Evolutionary conservation across 2,113 vertebrate species (phyloP).

Genomic region (Micronycteris hirsuta): DNA sequence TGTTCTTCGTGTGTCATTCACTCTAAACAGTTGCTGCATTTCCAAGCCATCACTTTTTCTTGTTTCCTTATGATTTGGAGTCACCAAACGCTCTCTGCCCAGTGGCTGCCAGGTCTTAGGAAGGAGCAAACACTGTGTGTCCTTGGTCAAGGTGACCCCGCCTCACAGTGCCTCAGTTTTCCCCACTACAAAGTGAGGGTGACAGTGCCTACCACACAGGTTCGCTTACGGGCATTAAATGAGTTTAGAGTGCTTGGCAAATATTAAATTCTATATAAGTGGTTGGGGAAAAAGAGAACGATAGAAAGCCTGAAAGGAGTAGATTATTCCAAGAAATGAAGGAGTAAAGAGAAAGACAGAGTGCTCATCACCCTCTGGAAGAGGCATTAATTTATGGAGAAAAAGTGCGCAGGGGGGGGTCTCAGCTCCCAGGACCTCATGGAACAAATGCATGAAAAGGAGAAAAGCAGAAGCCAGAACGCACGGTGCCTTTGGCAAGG

Average conservation of each 20-base stretch:
- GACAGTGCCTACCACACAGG: neutral
- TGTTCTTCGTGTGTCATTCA: neutral
- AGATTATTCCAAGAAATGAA: neutral
- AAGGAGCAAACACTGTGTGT: neutral
- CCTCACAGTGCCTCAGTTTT: neutral
- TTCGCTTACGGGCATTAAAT: neutral
- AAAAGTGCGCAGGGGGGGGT: too few species aligned
- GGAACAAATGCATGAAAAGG: neutral
- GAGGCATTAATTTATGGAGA: too few species aligned
- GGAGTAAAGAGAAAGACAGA: neutral
- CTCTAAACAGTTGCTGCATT: neutral
- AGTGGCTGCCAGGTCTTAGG: too few species aligned
- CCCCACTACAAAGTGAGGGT: neutral
- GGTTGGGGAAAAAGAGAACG: neutral
- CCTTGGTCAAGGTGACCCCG: neutral
- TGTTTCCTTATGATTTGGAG: neutral
- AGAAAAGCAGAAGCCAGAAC: neutral
- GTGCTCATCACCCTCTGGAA: neutral
- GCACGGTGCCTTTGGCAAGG: accelerated
- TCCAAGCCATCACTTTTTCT: neutral
- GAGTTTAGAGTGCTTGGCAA: neutral
- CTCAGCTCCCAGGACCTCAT: too few species aligned
- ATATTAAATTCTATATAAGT: neutral
- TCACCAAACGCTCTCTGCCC: too few species aligned
- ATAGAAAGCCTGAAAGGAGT: neutral